Conservation (phyloP, 92 coral and sea anemone genomes). For the Nematostella vectensis region DNA sequence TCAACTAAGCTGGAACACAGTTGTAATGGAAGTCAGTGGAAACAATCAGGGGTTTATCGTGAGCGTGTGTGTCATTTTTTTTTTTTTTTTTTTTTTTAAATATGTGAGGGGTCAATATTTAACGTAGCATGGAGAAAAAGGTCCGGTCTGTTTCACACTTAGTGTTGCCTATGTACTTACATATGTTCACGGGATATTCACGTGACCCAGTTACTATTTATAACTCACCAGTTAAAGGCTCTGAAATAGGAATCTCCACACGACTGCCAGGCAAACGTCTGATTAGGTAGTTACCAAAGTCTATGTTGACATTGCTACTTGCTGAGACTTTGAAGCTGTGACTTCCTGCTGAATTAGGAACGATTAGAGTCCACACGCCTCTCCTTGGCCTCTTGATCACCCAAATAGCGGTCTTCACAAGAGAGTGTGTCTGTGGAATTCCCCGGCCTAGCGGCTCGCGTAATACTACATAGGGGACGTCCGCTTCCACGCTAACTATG, state of each 20-base stretch:
- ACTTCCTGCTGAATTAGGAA: conserved; percentile 40
- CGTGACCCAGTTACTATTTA: no score
- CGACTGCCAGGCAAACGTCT: conserved; percentile 12
- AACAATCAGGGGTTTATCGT: no score
- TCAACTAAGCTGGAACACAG: no score
- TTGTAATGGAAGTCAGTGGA: no score
- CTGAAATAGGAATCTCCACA: conserved; percentile 35
- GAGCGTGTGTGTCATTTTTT: no score
- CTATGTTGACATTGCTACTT: conserved; percentile 46
- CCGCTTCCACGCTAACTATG: conserved; percentile 27
- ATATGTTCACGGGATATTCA: no score
- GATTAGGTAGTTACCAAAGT: conserved; percentile 49
- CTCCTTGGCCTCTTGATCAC: conserved; percentile 25
- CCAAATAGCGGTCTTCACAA: conserved; percentile 54
- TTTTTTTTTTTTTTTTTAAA: no score
- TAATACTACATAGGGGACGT: conserved; percentile 21
- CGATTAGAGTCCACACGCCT: conserved; percentile 42
- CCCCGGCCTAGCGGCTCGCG: conserved; percentile 26
- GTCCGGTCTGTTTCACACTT: no score
- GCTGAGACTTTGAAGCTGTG: conserved; percentile 64
- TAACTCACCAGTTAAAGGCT: conserved; percentile 30
- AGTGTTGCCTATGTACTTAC: no score
- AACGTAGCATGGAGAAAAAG: no score
- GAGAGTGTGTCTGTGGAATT: conserved; percentile 22
- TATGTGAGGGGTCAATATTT: no score